Evolutionary conservation across 2,888 invertebrate species (phyloP).

Genomic region (Phlogophora meticulosa): DNA sequence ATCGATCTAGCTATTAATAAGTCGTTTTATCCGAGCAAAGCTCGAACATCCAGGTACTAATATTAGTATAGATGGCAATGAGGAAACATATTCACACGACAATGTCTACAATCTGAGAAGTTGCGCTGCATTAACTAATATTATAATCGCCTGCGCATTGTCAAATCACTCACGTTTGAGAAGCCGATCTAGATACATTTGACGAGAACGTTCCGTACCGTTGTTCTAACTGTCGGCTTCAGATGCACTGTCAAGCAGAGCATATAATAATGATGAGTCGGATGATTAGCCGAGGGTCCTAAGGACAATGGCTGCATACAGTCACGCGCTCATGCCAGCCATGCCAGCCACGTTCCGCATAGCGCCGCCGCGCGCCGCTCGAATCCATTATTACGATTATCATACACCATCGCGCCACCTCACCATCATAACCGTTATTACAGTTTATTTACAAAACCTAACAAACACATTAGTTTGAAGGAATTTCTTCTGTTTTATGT

Average conservation of each 20-base stretch:
- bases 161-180: conserved; percentile 3
- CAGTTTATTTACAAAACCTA: conserved; percentile 18
- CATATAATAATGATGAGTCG: conserved; percentile 57
- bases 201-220: conserved; percentile 29
- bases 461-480: too few species aligned
- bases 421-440: conserved; percentile 63
- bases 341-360: conserved; percentile 70
- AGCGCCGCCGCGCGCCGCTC: conserved; percentile 48
- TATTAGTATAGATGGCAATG: not conserved
- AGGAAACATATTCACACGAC: too few species aligned
- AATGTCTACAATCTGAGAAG: too few species aligned
- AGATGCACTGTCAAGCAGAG: conserved; percentile 57
- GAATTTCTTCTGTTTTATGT: too few species aligned
- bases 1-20: too few species aligned
- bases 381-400: conserved; percentile 49
- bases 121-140: not conserved
- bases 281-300: conserved; percentile 46
- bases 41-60: too few species aligned
- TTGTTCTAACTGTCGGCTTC: conserved; percentile 36
- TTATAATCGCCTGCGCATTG: not conserved
- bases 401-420: conserved; percentile 26
- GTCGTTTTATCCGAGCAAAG: too few species aligned
- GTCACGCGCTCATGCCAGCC: conserved; percentile 70
- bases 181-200: conserved; percentile 15
- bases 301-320: conserved; percentile 72